Evolutionary conservation across 2,888 invertebrate genomes (phyloP).

Genomic region (Ctenicera cuprea): DNA sequence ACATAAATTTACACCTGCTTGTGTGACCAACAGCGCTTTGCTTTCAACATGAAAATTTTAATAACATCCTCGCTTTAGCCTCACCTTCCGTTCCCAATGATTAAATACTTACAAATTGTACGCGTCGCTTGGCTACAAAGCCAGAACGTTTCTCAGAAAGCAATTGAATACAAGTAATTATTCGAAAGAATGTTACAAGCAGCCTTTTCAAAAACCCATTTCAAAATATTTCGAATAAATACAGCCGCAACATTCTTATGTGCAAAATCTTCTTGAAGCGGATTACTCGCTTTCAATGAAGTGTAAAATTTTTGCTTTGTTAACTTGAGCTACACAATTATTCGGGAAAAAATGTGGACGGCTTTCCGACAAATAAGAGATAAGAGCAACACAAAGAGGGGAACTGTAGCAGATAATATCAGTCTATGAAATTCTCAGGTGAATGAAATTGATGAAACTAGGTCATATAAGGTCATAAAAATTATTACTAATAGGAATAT

Average conservation of each 20-base stretch:
- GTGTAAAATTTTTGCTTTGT: conserved; percentile 41
- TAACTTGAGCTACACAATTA: background rate
- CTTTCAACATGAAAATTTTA: conserved; percentile 24
- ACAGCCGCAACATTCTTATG: background rate
- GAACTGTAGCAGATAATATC: background rate
- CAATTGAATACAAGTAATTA: conserved; percentile 43
- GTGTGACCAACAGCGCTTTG: conserved; percentile 27
- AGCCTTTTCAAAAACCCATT: conserved; percentile 17
- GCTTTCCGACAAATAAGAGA: background rate
- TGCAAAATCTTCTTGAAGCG: background rate
- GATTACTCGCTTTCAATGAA: conserved; percentile 32
- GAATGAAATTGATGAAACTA: too few species aligned
- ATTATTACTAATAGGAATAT: background rate
- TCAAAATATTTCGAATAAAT: conserved; percentile 34
- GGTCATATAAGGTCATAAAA: too few species aligned
- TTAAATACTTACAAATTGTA: conserved; percentile 30
- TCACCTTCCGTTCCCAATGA: conserved; percentile 33
- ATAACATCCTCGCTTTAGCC: conserved; percentile 12
- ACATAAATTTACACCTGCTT: conserved; percentile 45
- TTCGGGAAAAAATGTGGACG: background rate
- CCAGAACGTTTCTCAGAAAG: conserved; percentile 35
- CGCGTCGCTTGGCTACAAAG: conserved; percentile 32
- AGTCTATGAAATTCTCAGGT: background rate
- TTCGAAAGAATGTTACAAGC: conserved; percentile 32
- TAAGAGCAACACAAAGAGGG: background rate